Conservation (phyloP, 1,140 invertebrate species). For the Venturia canescens region DNA sequence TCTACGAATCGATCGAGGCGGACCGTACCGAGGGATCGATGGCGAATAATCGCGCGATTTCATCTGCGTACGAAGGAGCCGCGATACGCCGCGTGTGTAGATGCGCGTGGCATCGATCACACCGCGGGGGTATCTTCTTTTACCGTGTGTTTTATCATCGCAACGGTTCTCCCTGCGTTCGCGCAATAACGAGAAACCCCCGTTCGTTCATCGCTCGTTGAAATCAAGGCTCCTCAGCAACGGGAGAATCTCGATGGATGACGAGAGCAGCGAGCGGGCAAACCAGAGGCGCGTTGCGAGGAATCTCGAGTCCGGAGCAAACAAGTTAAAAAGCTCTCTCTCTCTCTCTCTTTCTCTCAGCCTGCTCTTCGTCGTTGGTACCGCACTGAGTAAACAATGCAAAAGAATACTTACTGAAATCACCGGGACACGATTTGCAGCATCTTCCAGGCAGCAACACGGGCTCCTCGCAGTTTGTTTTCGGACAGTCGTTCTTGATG, state of each 20-base stretch:
- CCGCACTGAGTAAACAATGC: background rate
- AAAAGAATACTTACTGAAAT: constrained; percentile 82
- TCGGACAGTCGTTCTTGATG: constrained; percentile 93
- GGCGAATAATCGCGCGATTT: constrained; percentile 27
- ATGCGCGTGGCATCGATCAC: constrained; percentile 35
- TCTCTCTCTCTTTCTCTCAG: too few relatives aligned
- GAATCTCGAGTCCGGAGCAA: too few relatives aligned
- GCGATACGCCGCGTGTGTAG: background rate
- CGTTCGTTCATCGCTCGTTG: too few relatives aligned
- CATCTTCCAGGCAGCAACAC: constrained; percentile 90
- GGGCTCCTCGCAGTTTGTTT: constrained; percentile 89
- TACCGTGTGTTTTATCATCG: background rate
- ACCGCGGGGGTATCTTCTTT: background rate
- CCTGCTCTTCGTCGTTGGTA: too few relatives aligned
- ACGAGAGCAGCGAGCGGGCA: too few relatives aligned
- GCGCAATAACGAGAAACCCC: too few relatives aligned
- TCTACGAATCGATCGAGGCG: background rate
- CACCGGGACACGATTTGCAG: constrained; percentile 92
- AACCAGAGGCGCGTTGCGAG: too few relatives aligned
- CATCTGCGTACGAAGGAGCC: constrained; percentile 26
- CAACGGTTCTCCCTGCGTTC: too few relatives aligned
- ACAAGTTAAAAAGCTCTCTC: too few relatives aligned
- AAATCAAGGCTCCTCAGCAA: too few relatives aligned
- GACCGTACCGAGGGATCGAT: background rate
- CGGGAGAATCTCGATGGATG: too few relatives aligned